A percentile compares a stretch with the other conserved stretches of the same genome.
These are phyloP conservation scores for Phaedon cochleariae DNA, from an alignment of 2,888 invertebrate genomes.

Conservation along the genomic window DNA sequence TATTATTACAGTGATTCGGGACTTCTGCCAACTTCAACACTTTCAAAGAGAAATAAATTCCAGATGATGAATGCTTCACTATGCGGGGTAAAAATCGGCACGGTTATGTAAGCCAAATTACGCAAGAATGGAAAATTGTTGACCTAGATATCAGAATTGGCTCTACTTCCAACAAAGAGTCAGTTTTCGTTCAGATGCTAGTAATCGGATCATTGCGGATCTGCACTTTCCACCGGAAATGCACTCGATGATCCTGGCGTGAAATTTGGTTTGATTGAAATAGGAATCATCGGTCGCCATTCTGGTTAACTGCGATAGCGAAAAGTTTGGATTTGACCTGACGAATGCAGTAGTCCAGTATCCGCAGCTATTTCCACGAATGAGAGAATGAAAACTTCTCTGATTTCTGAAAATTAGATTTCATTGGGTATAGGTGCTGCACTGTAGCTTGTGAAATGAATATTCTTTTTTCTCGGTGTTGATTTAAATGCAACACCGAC, in stretches of 20 bases:
- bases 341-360: neutral
- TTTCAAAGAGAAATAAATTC: neutral
- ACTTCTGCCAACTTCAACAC: neutral
- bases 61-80: neutral
- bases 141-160: constrained; percentile 18
- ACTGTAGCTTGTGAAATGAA: too few species aligned
- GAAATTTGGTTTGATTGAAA: neutral
- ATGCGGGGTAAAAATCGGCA: neutral
- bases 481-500: too few species aligned
- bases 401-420: too few species aligned
- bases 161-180: constrained; percentile 22
- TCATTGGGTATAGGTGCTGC: too few species aligned
- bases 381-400: too few species aligned
- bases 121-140: neutral
- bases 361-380: too few species aligned
- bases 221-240: neutral
- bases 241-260: neutral
- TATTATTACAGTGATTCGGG: too few species aligned
- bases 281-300: neutral
- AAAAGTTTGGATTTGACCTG: neutral
- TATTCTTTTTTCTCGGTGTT: too few species aligned
- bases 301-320: neutral
- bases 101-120: neutral
- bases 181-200: constrained; percentile 20
- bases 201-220: constrained; percentile 26